phyloP scores from a whole-genome alignment of 2,797 vertebrate genomes.

The Sarcophilus harrisii region DNA sequence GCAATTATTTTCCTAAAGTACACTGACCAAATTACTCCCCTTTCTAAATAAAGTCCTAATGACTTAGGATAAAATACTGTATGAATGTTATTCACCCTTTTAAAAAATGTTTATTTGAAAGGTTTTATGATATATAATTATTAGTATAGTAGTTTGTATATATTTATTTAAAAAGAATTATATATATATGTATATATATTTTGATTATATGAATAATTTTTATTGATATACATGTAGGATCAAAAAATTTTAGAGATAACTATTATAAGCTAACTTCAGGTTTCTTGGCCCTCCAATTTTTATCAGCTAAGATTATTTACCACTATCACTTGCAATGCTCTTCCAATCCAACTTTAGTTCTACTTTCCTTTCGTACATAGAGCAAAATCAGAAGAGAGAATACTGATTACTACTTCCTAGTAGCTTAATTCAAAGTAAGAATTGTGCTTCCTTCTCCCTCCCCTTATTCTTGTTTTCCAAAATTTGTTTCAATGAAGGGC shows the following conservation, averaged over 20 bases:
- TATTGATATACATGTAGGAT: neutral
- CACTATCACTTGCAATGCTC: neutral
- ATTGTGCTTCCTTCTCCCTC: fast-evolving
- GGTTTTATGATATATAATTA: neutral
- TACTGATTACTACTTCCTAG: neutral
- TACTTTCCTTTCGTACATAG: neutral
- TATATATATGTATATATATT: neutral
- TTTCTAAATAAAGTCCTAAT: neutral
- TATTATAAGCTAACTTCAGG: neutral
- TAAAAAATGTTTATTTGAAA: neutral
- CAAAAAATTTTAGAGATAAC: neutral
- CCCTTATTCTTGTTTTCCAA: neutral
- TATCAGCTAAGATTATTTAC: neutral
- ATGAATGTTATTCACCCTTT: neutral
- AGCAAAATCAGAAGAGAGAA: neutral
- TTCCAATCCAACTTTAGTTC: neutral
- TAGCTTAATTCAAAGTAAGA: neutral
- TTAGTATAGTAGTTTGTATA: neutral
- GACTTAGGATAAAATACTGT: neutral
- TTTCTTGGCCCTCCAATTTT: neutral
- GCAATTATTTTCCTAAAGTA: neutral
- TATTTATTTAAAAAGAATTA: neutral
- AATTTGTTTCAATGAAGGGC: neutral
- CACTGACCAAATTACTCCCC: neutral
- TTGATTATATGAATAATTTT: neutral